These are phyloP conservation scores for Callyntrura guangdongensis DNA, from an alignment of 2,888 invertebrate genomes.

Conservation along the genomic window DNA sequence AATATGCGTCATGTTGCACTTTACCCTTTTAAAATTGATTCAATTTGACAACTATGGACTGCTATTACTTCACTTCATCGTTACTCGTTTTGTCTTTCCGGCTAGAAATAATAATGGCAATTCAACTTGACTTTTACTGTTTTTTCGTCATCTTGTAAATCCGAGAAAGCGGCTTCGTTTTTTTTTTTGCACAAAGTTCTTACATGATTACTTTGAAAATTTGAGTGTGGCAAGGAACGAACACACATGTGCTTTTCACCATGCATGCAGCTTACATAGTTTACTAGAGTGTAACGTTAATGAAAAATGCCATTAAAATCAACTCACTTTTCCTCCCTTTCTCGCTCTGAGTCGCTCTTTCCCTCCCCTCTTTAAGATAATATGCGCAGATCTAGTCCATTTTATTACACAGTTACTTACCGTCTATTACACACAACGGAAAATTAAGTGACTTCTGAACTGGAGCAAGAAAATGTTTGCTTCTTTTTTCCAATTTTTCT, in stretches of 20 bases:
- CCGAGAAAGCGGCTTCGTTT: constrained; percentile 40
- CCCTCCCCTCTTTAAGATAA: neutral
- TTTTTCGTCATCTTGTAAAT: constrained; percentile 42
- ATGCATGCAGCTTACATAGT: neutral
- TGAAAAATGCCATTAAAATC: constrained; percentile 68
- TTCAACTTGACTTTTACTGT: constrained; percentile 48
- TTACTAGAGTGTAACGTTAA: constrained; percentile 58
- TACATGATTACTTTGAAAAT: neutral
- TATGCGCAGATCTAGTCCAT: neutral
- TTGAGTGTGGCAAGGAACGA: neutral
- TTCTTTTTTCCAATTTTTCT: constrained; percentile 47
- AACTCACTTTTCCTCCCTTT: constrained; percentile 1
- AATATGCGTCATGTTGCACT: constrained; percentile 48
- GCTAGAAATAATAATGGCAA: constrained; percentile 46
- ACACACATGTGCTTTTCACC: constrained; percentile 43
- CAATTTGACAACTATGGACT: constrained; percentile 51
- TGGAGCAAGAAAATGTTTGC: constrained; percentile 59
- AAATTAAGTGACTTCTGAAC: constrained; percentile 65
- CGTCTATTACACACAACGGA: neutral
- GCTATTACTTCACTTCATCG: constrained; percentile 6
- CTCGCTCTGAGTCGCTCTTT: no score
- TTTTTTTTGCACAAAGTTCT: constrained; percentile 15
- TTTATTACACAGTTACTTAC: no score
- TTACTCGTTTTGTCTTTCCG: constrained; percentile 61
- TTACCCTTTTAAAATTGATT: constrained; percentile 69